Base-by-base conservation (phyloP, 2,797 vertebrate genomes). In the Naso thynnoides region DNA sequence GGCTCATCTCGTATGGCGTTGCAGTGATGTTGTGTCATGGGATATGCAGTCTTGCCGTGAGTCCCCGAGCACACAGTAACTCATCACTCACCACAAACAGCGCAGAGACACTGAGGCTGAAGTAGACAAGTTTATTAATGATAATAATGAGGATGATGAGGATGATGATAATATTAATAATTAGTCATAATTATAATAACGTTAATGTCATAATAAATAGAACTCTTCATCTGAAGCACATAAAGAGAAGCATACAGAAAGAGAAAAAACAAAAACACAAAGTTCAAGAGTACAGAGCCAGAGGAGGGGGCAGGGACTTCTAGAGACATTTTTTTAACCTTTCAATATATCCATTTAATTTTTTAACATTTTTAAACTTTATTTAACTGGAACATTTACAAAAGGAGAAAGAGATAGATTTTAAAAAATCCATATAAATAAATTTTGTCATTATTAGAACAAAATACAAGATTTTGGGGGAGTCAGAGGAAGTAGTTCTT, bases 141-240 rank as follows among this genome's bases (percentile, higher is more conserved):
- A 89, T 94, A 92, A 93, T 94, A 90, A 94, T 93, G 91, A 91
- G 89, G 89, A 89, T 88, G 89, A 91, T 91, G 90, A 93, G 82
- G 89, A 92, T 89, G 89, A 92, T 92, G 90, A 90, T 91, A 93
- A 92, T 93, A 92, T 87, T 92, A 93, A 93, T 91, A 91, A 94
- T 93, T 93, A 93, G 91, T 93, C 90, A 96, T 96, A 96, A 97
- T 96, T 95, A 95, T 92, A 92, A 94, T 92, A 93, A 93, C 89
- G 90, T 92, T 93, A 93, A 94, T 94, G 92, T 92, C 91, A 92
- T 93, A 93, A 95, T 94, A 95, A 95, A 94, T 95, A 95, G 90
- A 96, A 95, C 93, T 95, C 95, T 95, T 95, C 92, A 94, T 96
- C 93, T 95, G 95, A 94, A 95, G 95, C 96, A 96, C 95, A 91